phyloP scores from a whole-genome alignment of 2,888 invertebrate genomes.

The Cephus spinipes region DNA sequence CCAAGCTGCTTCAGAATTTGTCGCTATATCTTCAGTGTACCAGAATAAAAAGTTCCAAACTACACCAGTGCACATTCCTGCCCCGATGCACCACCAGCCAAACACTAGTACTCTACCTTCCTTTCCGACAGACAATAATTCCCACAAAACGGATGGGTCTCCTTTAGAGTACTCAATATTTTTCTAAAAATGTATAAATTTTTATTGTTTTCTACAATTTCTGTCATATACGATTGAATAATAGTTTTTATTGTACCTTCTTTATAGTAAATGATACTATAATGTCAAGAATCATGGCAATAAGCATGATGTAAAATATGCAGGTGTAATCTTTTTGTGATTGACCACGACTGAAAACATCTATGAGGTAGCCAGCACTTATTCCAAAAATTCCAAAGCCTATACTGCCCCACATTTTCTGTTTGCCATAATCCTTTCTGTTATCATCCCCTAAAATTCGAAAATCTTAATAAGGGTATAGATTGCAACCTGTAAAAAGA shows the following conservation, averaged over 20 bases:
- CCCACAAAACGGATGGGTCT: slow-evolving; percentile 56
- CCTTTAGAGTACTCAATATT: slow-evolving; percentile 36
- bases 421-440: slow-evolving; percentile 84
- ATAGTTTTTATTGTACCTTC: slow-evolving; percentile 42
- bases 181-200: slow-evolving; percentile 41
- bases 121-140: slow-evolving; percentile 47
- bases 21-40: slow-evolving; percentile 81
- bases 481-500: slow-evolving; percentile 6
- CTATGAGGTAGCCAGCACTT: slow-evolving; percentile 82
- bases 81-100: slow-evolving; percentile 81
- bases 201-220: slow-evolving; percentile 5
- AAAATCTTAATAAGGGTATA: slow-evolving; percentile 1
- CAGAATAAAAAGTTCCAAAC: slow-evolving; percentile 92
- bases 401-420: slow-evolving; percentile 88
- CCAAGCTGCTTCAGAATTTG: slow-evolving; percentile 65
- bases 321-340: slow-evolving; percentile 79
- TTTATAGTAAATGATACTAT: slow-evolving; percentile 75
- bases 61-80: slow-evolving; percentile 86
- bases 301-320: slow-evolving; percentile 83
- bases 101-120: slow-evolving; percentile 74
- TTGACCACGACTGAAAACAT: slow-evolving; percentile 75
- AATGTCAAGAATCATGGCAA: slow-evolving; percentile 76
- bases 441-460: slow-evolving; percentile 72
- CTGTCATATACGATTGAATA: not conserved
- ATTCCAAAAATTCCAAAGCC: slow-evolving; percentile 87